phyloP scores from a whole-genome alignment of 2,888 invertebrate genomes.

The Amiota minor region DNA sequence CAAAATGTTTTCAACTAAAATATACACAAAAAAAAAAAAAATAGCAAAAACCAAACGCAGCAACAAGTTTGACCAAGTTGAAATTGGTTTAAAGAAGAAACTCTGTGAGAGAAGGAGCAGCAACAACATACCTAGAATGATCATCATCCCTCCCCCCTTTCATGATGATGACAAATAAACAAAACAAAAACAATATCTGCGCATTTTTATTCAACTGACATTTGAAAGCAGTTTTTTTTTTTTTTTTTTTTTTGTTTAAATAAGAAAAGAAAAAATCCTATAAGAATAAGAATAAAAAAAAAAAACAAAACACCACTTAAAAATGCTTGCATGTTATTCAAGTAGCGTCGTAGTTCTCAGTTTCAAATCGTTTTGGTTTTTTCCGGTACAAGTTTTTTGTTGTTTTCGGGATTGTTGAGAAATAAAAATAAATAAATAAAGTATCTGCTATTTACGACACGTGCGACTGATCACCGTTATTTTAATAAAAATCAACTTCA shows the following conservation, averaged over 20 bases:
- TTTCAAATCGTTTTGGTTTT: neutral
- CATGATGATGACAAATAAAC: too few species aligned
- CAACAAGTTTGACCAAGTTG: conserved; percentile 64
- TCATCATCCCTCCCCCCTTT: too few species aligned
- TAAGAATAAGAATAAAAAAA: neutral
- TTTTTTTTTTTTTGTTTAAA: conserved; percentile 9
- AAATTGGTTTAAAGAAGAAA: conserved; percentile 49
- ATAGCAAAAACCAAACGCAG: neutral
- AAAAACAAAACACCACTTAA: neutral
- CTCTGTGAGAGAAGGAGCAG: neutral
- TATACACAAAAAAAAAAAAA: neutral
- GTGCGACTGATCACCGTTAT: conserved; percentile 58
- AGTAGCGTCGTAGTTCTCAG: neutral
- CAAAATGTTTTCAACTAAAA: conserved; percentile 44
- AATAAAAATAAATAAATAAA: too few species aligned
- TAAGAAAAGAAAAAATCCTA: conserved; percentile 5
- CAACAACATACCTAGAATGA: too few species aligned
- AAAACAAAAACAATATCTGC: neutral
- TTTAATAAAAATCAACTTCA: neutral
- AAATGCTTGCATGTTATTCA: neutral
- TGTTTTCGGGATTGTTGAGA: conserved; percentile 27
- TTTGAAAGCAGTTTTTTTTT: conserved; percentile 32
- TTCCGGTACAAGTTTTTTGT: conserved; percentile 1
- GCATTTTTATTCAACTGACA: conserved; percentile 47
- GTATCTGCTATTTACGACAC: conserved; percentile 46